phyloP scores from a whole-genome alignment of 2,113 vertebrate genomes.

The Gopherus flavomarginatus region DNA sequence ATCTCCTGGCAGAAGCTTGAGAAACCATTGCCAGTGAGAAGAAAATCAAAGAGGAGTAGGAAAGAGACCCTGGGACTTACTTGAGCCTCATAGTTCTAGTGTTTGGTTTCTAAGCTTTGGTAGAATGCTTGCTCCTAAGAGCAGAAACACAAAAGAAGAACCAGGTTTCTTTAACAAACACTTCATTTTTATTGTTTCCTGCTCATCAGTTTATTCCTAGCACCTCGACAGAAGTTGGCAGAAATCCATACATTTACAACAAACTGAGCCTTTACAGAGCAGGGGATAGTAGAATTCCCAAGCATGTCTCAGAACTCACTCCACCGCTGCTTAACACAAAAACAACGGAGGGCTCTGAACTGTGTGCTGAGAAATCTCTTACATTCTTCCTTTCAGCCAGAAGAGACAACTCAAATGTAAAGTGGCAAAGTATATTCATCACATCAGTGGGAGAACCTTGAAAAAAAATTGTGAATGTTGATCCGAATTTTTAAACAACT shows the following conservation, averaged over 20 bases:
- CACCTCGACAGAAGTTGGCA: constrained; percentile 4
- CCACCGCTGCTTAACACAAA: not conserved
- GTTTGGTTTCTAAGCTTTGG: constrained; percentile 15
- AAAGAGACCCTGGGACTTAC: constrained; percentile 21
- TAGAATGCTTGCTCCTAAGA: constrained; percentile 32
- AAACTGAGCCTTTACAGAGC: constrained; percentile 23
- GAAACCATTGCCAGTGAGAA: constrained; percentile 13
- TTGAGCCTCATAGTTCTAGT: constrained; percentile 36
- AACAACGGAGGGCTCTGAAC: not conserved
- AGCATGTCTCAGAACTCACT: not conserved
- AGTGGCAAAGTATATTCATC: not conserved
- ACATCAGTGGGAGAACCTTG: not conserved
- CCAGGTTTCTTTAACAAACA: constrained; percentile 23
- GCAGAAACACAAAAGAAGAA: constrained; percentile 14
- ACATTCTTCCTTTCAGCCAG: constrained; percentile 20
- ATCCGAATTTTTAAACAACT: not conserved
- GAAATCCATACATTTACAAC: constrained; percentile 4
- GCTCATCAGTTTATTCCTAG: constrained; percentile 5
- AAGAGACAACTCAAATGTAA: constrained; percentile 29
- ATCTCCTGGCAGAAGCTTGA: constrained; percentile 26
- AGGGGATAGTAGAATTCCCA: constrained; percentile 2
- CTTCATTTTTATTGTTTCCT: constrained; percentile 52
- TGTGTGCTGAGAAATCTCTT: not conserved
- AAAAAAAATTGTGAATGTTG: not conserved
- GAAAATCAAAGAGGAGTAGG: constrained; percentile 1